phyloP scores from a whole-genome alignment of 1,140 invertebrate genomes.

The Ladona fulva region DNA sequence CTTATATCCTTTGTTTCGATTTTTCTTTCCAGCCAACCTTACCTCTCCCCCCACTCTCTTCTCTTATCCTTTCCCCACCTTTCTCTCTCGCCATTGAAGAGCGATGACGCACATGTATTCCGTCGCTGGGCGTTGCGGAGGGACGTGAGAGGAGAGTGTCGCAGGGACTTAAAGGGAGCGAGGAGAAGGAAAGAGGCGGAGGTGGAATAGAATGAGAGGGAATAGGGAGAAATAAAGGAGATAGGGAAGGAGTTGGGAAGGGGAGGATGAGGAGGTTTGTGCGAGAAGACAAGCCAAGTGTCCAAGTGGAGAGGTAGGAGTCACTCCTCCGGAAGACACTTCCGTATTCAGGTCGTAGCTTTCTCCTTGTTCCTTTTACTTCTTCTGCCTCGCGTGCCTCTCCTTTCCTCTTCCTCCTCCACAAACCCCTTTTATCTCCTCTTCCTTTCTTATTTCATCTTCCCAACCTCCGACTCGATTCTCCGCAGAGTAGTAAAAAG shows the following conservation, averaged over 20 bases:
- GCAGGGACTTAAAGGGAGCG: background rate
- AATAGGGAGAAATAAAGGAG: background rate
- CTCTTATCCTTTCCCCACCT: background rate
- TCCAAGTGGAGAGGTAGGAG: background rate
- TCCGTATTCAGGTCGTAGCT: conserved; percentile 3
- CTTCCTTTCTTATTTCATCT: background rate
- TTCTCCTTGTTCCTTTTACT: background rate
- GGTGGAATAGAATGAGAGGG: background rate
- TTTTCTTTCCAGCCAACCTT: too few species aligned
- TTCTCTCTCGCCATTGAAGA: background rate
- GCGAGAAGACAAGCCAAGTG: background rate
- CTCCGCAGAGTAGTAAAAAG: background rate
- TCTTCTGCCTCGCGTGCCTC: background rate
- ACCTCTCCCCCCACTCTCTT: background rate
- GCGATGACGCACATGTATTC: conserved; percentile 7
- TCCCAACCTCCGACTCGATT: background rate
- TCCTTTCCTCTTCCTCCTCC: background rate
- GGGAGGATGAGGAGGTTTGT: background rate
- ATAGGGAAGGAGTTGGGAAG: background rate
- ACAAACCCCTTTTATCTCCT: background rate
- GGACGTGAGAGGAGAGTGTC: background rate
- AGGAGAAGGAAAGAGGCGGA: background rate
- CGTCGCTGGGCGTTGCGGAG: background rate
- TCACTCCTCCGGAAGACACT: background rate
- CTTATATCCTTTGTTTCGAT: background rate